phyloP scores from a whole-genome alignment of 1,140 invertebrate species.

The Hyphantria cunea region DNA sequence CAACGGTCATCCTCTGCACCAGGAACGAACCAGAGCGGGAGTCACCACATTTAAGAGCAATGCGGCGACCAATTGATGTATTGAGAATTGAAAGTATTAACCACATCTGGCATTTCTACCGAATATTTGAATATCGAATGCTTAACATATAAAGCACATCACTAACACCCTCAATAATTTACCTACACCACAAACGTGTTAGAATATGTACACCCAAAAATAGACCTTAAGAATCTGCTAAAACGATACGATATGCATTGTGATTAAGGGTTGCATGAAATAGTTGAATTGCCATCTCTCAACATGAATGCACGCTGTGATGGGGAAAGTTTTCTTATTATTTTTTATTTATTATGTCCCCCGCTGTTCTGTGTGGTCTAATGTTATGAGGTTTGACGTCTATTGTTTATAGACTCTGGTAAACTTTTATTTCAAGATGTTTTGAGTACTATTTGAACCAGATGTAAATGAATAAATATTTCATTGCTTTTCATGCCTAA shows the following conservation, averaged over 20 bases:
- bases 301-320: conserved; percentile 55
- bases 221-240: conserved; percentile 17
- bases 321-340: conserved; percentile 77
- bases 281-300: conserved; percentile 56
- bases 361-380: conserved; percentile 43
- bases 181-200: conserved; percentile 35
- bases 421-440: not conserved
- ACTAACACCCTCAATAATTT: conserved; percentile 65
- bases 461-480: not conserved
- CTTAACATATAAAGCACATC: not conserved
- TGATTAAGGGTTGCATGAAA: conserved; percentile 39
- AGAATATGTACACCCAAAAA: not conserved
- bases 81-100: no score
- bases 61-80: no score
- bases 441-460: not conserved
- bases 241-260: conserved; percentile 41
- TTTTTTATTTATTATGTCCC: conserved; percentile 71
- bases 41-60: no score
- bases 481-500: not conserved
- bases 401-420: not conserved
- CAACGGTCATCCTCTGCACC: no score
- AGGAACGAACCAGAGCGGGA: no score
- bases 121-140: not conserved
- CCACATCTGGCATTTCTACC: not conserved
- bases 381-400: conserved; percentile 10